A percentile compares a stretch with the other conserved stretches of the same genome.
These are phyloP conservation scores for Lathronympha strigana DNA, from an alignment of 2,888 invertebrate species.

Conservation along the genomic window DNA sequence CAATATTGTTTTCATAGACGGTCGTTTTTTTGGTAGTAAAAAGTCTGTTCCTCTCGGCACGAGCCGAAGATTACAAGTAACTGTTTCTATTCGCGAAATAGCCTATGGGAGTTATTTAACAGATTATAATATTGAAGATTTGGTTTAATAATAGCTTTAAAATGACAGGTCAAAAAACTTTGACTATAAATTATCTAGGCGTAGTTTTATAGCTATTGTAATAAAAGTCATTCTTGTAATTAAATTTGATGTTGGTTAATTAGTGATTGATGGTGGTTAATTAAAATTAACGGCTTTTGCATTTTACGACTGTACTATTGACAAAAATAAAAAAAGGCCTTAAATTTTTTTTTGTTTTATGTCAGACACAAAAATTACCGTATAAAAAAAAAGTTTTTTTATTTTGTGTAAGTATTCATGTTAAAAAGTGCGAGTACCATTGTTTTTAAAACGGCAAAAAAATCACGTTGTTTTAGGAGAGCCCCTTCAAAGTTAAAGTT, in stretches of 20 bases:
- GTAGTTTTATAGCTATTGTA: conserved; percentile 48
- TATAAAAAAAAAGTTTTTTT: too few species aligned
- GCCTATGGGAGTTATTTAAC: conserved; percentile 41
- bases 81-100: conserved; percentile 60
- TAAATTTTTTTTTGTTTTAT: too few species aligned
- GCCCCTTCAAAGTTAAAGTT: too few species aligned
- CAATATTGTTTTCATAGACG: background rate
- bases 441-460: too few species aligned
- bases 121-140: conserved; percentile 58
- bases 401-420: too few species aligned
- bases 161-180: conserved; percentile 57
- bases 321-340: too few species aligned
- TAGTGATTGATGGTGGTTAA: background rate
- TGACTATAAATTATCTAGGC: conserved; percentile 53
- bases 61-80: conserved; percentile 65
- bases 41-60: conserved; percentile 45
- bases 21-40: conserved; percentile 3
- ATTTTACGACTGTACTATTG: background rate
- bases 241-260: conserved; percentile 23
- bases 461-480: too few species aligned
- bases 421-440: too few species aligned
- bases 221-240: conserved; percentile 26
- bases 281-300: conserved; percentile 14
- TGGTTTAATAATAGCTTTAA: conserved; percentile 58
- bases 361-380: too few species aligned